Evolutionary conservation across 2,888 invertebrate genomes (phyloP), one percentile per base, ranked within the genome.

Genomic region (Priocnemis perturbator): DNA sequence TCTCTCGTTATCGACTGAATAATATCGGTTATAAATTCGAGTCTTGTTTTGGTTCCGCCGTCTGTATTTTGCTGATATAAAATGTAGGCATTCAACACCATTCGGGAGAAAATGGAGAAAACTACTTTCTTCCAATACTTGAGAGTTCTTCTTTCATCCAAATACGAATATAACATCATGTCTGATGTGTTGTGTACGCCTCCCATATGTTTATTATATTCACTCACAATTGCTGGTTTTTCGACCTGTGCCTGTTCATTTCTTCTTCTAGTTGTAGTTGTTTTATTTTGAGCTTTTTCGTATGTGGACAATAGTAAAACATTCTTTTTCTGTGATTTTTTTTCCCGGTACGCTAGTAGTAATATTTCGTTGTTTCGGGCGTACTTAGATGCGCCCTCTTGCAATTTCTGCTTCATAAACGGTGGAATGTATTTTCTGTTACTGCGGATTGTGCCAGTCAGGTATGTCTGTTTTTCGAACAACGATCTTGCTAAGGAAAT

Each of bases 51-150:
- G 73, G 74, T 69, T 75, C 72, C 76, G 47, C 69, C 71, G 23
- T 55, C 52, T 48, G 60, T 59, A 63, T 75, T 82, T 15, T 64
- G 37, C 45, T 56, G 50, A 66, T 81, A 81, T 37, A 83, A 64
- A 47, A 80, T 81, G 71, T 78, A 83, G 19, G 79, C 57, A 68
- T 81, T 81, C 53, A 80, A 60, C 19, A 80, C 73, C 77, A 81
- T 81, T 64, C 75, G 66, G 37, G 71, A 60, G 67, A 82, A 78
- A 57, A 80, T 74, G 68, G 76, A 78, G 70, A 82, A 78, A 30
- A 72, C 73, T 53, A 81, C 74, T 68, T 81, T 83, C 58, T 81
- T 82, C 77, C 79, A 82, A 71, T 64, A 81, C 73, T 82, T 81
- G 19, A 81, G 55, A 19, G 75, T 69, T 69, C 74, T 79, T 68